Conservation (phyloP, 2,888 invertebrate species). For the Gortyna flavago region DNA sequence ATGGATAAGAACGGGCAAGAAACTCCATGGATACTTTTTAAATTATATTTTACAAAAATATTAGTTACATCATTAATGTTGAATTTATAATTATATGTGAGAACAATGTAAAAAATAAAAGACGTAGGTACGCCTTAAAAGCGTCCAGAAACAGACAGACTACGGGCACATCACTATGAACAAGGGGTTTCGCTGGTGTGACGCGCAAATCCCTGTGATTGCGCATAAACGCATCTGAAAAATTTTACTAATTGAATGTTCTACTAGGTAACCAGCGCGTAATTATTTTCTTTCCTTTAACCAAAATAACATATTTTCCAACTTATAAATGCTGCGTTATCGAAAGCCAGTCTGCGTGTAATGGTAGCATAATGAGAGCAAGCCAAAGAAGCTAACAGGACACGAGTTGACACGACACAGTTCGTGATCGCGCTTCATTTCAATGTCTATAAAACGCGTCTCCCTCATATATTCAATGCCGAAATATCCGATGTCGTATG, state of each 20-base stretch:
- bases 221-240: neutral
- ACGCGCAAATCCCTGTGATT: neutral
- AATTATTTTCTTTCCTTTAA: neutral
- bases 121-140: too few relatives aligned
- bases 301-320: neutral
- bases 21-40: too few relatives aligned
- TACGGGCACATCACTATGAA: too few relatives aligned
- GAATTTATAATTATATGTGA: too few relatives aligned
- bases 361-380: conserved; percentile 35
- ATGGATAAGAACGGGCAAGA: too few relatives aligned
- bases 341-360: conserved; percentile 13
- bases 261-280: neutral
- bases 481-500: conserved; percentile 70
- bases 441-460: conserved; percentile 54
- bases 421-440: conserved; percentile 43
- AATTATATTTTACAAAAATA: too few relatives aligned
- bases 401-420: conserved; percentile 35
- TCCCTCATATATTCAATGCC: conserved; percentile 62
- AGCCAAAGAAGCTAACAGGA: conserved; percentile 35
- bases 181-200: too few relatives aligned
- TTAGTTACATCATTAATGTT: too few relatives aligned
- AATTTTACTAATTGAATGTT: neutral
- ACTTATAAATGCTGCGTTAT: neutral
- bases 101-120: too few relatives aligned
- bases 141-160: too few relatives aligned